Evolutionary conservation across 1,140 invertebrate genomes (phyloP).

Genomic region (Phocides pigmalion): DNA sequence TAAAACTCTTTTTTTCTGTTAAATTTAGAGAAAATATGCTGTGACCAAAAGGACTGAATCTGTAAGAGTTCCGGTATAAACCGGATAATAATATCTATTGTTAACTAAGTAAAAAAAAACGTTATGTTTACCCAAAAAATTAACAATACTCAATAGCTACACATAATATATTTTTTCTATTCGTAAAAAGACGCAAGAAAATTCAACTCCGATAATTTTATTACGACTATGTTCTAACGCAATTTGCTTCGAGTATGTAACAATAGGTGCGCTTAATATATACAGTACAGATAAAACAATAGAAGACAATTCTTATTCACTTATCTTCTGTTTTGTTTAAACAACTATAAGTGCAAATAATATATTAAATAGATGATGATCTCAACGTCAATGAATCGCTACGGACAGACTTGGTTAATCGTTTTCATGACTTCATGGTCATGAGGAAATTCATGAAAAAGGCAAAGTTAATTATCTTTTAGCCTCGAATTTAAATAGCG

Average conservation of each 20-base stretch:
- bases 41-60: no score
- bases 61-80: no score
- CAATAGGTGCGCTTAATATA: slow-evolving; percentile 16
- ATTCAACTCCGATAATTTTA: neutral
- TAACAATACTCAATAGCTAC: no score
- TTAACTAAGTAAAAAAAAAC: no score
- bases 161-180: no score
- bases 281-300: slow-evolving; percentile 26
- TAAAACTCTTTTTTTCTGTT: no score
- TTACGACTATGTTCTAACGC: neutral
- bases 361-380: no score
- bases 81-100: no score
- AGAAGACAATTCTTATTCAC: slow-evolving; percentile 23
- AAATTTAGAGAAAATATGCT: no score
- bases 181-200: neutral
- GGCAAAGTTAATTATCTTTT: slow-evolving; percentile 16
- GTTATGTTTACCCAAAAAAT: no score
- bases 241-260: slow-evolving; percentile 3
- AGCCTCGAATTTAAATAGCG: slow-evolving; percentile 8
- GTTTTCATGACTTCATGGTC: slow-evolving; percentile 34
- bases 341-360: no score
- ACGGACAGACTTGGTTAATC: slow-evolving; percentile 10
- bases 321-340: no score
- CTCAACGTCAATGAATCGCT: slow-evolving; percentile 9
- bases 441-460: slow-evolving; percentile 33